Base-by-base conservation (phyloP, 2,113 vertebrate species). In the Dendrocopos noguchii region DNA sequence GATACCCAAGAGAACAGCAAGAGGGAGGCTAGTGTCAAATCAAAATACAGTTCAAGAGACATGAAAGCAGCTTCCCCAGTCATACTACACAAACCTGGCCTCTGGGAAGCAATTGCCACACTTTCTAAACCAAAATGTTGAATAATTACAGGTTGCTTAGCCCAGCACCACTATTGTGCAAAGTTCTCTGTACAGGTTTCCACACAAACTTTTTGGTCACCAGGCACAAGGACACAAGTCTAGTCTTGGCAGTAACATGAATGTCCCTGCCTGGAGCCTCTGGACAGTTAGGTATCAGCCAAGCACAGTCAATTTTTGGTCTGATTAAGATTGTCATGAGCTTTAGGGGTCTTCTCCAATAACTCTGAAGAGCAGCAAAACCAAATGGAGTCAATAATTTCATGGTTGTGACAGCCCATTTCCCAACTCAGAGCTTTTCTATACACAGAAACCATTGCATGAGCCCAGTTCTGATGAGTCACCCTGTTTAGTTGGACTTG, bases 381-480 rank as follows among this genome's bases (percentile, higher is more conserved):
- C 31, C 59, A 53, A 81, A 77, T 33, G 21, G 6, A 46, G 71
- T 39, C 8, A 81, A 59, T 7, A 17, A 79, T 55, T 81, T 78
- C 76, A 59, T 0, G 1, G 57, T 31, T 3, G 0, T 14, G 31
- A 74, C 76, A 64, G 44, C 29, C 44, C 46, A 4, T 66, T 89
- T 89, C 87, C 84, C 85, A 95, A n/a, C 28, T 24, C 80, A 1
- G 8, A 80, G 57, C 61, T 6, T 16, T 81, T 65, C 50, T 19
- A 46, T 7, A 55, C 53, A 36, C 22, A 44, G 53, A 71, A 56
- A 74, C 47, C 60, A 64, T 7, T 7, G 11, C 63, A 57, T 10
- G 22, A 83, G 64, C 44, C 60, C 7, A 2, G 33, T 81, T 78
- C 77, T 47, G 68, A 56, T 93, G 93, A 95, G 55, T 93, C 91